Base-by-base conservation (phyloP, 1,140 invertebrate species). In the Trichogramma pretiosum region DNA sequence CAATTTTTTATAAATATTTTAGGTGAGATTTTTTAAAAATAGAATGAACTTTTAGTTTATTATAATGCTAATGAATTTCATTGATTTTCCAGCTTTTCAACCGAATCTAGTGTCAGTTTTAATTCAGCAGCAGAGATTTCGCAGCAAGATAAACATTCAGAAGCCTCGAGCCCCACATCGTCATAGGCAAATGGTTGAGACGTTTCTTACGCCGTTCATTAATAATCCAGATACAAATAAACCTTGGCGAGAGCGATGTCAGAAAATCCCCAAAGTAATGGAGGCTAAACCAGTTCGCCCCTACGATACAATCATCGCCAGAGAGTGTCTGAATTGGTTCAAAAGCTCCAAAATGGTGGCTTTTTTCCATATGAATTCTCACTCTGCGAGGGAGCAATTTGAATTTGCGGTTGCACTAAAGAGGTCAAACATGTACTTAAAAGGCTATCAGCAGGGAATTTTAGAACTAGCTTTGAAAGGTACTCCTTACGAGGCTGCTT, bases 81-180 rank as follows among this genome's bases (percentile, higher is more conserved):
- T 50, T 50, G 56, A 21, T 60, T 44, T 67, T 67, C 22, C 53
- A 70, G 67, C 52, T 46, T 45, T 60, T 48, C 67, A 61, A 40
- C 53, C 58, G 14, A 48, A 52, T 38, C 57, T 60, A n/a, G 58
- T 56, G 30, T 56, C 57, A 44, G 17, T 68, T 11, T 41, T 76
- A 8, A 48, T 73, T 10, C 74, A 82, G 50, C 74, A 77, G 13
- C 77, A 79, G 59, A 72, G 85, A 53, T 84, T 77, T 58, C 70
- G 79, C 17, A 75, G 77, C 1, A 86, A 84, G 67, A 83, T 87
- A 23, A 86, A 87, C 59, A 78, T 87, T 36, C 80, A 84, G 61
- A 80, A 74, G 50, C 85, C 85, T 1, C 74, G 74, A 62, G 66
- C 74, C 41, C 79, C 79, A 16, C 80, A 84, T 62, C 84, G 77